Evolutionary conservation across 2,888 invertebrate genomes (phyloP).

Genomic region (Flexamia atlantica): DNA sequence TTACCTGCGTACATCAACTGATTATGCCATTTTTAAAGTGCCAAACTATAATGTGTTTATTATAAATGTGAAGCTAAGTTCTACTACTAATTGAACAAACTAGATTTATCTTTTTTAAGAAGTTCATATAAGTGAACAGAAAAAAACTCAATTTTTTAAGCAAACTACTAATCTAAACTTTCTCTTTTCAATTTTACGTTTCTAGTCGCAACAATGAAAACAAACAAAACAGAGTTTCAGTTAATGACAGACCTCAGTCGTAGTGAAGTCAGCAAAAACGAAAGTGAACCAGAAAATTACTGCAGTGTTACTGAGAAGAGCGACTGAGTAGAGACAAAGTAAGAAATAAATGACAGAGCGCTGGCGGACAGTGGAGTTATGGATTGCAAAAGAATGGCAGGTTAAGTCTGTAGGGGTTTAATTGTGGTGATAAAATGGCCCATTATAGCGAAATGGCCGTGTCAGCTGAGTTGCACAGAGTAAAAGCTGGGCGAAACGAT

Average conservation of each 20-base stretch:
- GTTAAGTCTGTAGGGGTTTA: background rate
- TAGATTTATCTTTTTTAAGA: background rate
- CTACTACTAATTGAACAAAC: too few species aligned
- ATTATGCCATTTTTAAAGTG: too few species aligned
- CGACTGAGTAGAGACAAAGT: background rate
- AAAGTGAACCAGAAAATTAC: constrained; percentile 12
- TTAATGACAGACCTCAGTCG: constrained; percentile 10
- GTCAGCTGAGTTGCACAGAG: constrained; percentile 19
- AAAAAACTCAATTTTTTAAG: background rate
- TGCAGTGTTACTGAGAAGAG: background rate
- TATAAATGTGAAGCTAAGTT: too few species aligned
- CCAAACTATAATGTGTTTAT: too few species aligned
- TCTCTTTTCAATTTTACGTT: background rate
- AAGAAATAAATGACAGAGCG: constrained; percentile 31
- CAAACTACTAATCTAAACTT: background rate
- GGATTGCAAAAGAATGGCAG: constrained; percentile 1
- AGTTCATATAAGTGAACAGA: background rate
- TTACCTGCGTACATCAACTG: too few species aligned
- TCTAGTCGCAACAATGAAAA: background rate
- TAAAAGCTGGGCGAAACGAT: background rate
- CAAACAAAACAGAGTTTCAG: background rate
- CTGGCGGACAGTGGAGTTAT: background rate
- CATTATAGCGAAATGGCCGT: background rate
- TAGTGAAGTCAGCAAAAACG: background rate
- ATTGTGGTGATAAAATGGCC: constrained; percentile 13